Evolutionary conservation across 2,113 vertebrate species (phyloP).

Genomic region (Oophaga pumilio): DNA sequence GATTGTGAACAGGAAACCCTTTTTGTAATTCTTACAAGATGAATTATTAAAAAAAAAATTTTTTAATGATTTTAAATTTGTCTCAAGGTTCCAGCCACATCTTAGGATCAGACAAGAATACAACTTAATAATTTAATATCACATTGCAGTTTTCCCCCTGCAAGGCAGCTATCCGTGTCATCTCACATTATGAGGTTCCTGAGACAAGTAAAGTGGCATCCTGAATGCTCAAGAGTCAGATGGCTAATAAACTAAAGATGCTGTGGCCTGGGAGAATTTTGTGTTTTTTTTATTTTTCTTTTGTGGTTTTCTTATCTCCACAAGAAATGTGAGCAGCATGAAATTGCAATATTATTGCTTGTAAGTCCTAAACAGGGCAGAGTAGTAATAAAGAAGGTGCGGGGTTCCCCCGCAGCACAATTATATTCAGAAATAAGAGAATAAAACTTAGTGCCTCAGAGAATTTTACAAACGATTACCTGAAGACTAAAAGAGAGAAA

Average conservation of each 20-base stretch:
- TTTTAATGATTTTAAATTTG: background rate
- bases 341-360: conserved; percentile 46
- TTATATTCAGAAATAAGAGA: conserved; percentile 43
- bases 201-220: conserved; percentile 48
- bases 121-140: conserved; percentile 39
- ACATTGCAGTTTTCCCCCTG: conserved; percentile 26
- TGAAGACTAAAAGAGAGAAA: background rate
- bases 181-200: conserved; percentile 51
- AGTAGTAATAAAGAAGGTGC: conserved; percentile 48
- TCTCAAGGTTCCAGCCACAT: background rate
- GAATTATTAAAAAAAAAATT: background rate
- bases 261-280: conserved; percentile 41
- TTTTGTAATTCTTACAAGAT: no score
- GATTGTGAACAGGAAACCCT: no score
- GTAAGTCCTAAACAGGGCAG: conserved; percentile 37
- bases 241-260: conserved; percentile 46
- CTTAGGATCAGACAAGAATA: conserved; percentile 5
- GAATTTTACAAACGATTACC: no score
- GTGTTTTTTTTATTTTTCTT: conserved; percentile 37
- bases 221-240: conserved; percentile 30
- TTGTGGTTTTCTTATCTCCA: conserved; percentile 32
- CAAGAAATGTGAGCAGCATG: conserved; percentile 42
- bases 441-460: background rate
- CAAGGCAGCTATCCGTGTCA: conserved; percentile 39
- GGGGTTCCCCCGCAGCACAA: conserved; percentile 34